A percentile compares a stretch with the other conserved stretches of the same genome.
These are phyloP conservation scores for Uloborus diversus DNA, from an alignment of 1,140 invertebrate genomes.

Conservation along the genomic window DNA sequence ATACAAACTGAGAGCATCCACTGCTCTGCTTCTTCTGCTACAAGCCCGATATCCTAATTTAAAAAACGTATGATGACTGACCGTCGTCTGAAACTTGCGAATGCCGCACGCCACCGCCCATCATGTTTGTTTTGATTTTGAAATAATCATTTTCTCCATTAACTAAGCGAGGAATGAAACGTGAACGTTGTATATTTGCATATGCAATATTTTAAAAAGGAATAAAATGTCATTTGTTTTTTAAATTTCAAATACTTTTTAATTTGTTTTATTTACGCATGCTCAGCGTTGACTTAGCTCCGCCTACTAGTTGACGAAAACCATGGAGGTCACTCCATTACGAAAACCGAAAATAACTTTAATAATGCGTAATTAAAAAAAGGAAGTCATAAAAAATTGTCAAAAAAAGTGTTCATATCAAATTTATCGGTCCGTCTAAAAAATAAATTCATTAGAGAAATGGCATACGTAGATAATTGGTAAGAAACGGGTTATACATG, in stretches of 20 bases:
- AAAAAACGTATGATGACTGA: conserved; percentile 6
- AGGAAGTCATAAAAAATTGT: too few species aligned
- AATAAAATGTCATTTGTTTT: background rate
- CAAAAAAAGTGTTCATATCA: too few species aligned
- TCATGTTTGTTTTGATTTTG: conserved; percentile 46
- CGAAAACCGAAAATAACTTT: too few species aligned
- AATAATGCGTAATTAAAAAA: too few species aligned
- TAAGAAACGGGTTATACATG: too few species aligned
- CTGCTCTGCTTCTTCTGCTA: conserved; percentile 5
- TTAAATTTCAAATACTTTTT: background rate
- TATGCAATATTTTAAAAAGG: background rate
- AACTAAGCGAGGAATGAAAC: background rate
- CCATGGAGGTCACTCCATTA: too few species aligned
- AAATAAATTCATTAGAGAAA: too few species aligned
- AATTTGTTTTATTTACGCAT: background rate
- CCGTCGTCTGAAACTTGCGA: conserved; percentile 27
- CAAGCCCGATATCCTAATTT: conserved; percentile 13
- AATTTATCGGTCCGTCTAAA: too few species aligned
- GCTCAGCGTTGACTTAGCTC: too few species aligned
- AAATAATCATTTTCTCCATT: background rate
- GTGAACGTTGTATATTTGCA: background rate
- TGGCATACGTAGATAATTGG: too few species aligned
- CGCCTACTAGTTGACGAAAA: too few species aligned
- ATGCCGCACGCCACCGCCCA: conserved; percentile 53
- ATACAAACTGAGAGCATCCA: conserved; percentile 31